Percentiles rank a stretch among this genome's conserved stretches.
phyloP scores from a whole-genome alignment of 35 echinoderm and acorn worm species.

The Chiridota heheva region DNA sequence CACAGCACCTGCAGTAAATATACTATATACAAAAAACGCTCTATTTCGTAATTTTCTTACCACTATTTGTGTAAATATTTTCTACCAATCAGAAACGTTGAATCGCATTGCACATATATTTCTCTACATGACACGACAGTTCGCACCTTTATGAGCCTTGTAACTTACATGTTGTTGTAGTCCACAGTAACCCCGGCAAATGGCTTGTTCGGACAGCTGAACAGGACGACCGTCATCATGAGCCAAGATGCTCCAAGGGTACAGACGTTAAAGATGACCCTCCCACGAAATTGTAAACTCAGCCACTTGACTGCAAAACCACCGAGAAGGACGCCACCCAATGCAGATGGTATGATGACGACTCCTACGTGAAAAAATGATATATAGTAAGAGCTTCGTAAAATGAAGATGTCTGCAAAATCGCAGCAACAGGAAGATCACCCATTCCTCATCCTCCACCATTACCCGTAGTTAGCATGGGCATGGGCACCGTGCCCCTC shows the following conservation, averaged over 20 bases:
- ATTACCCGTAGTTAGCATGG: not conserved
- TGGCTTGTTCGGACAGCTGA: conserved; percentile 43
- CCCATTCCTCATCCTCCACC: not conserved
- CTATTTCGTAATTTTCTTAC: too few species aligned
- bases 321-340: conserved; percentile 46
- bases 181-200: conserved; percentile 72
- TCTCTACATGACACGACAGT: too few species aligned
- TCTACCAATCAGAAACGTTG: too few species aligned
- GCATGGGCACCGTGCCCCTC: not conserved
- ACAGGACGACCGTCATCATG: conserved; percentile 19
- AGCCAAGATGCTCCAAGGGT: conserved; percentile 36
- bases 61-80: too few species aligned
- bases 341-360: conserved; percentile 50
- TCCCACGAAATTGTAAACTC: conserved; percentile 49
- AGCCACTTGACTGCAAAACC: conserved; percentile 61
- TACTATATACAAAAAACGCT: too few species aligned
- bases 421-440: not conserved
- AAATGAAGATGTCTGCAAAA: not conserved
- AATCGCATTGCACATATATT: too few species aligned
- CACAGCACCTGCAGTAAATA: too few species aligned
- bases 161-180: conserved; percentile 70
- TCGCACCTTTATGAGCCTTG: too few species aligned
- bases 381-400: not conserved
- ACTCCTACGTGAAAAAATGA: conserved; percentile 32
- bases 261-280: conserved; percentile 40